Evolutionary conservation across 2,797 vertebrate species (phyloP), one percentile per base, ranked within the genome.

Genomic region (Gymnoscopelus braueri): DNA sequence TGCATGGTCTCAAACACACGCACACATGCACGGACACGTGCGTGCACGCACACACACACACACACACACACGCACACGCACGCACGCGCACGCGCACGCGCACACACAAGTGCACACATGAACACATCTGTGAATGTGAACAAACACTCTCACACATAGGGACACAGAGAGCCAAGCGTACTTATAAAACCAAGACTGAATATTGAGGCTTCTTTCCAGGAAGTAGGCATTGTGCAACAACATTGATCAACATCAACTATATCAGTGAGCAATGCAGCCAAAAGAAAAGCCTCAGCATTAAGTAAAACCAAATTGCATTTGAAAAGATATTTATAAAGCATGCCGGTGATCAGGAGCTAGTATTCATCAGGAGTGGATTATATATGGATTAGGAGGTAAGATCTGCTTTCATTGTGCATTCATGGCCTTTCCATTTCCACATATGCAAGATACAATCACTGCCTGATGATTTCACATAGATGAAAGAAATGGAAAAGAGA

Each of bases 361-460:
- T 56, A 52, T 67, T 85, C 78, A 76, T 80, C 74, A 56, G 65
- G 49, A 58, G 75, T 75, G 60, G 67, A 75, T 81, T 73, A 75
- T 23, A 70, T 13, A 47, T 69, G 54, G 50, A 81, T 80, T 72
- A 72, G 71, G 69, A 72, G 71, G 67, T 67, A 54, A 19, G n/a
- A 54, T 54, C 52, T 54, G 23, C 52, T 54, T 9, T 54, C n/a
- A 15, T 75, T 74, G 71, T 61, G 50, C 51, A 74, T 24, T 56
- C 67, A 2, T 66, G 66, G 72, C 69, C 58, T 67, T 49, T 68
- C 71, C 48, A 8, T 73, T 60, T 51, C 50, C 72, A 32, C 67
- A 68, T 60, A 44, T 64, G 74, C 61, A 4, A 66, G 59, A 68
- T 62, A 44, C 59, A 61, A 58, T 39, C 50, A 10, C 32, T 61